A percentile compares a stretch with the other conserved stretches of the same genome.
Evolutionary conservation across 2,113 vertebrate species (phyloP).

Genomic region (Lontra canadensis): DNA sequence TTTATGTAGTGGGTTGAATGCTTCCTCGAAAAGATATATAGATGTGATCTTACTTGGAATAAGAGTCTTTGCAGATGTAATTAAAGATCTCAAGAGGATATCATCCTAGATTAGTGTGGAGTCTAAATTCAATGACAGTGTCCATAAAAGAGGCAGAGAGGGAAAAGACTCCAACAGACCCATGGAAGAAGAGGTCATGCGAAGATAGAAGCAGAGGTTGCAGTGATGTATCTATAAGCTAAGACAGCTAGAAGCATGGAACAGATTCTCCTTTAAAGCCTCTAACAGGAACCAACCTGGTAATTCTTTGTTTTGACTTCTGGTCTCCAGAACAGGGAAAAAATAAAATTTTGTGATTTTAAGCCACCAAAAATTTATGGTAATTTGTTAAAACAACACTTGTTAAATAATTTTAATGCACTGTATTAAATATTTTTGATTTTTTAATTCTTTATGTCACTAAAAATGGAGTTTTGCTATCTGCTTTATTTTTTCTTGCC

Average conservation of each 20-base stretch:
- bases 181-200: neutral
- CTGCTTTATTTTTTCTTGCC: neutral
- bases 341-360: neutral
- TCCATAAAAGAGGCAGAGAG: neutral
- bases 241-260: neutral
- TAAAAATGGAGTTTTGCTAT: neutral
- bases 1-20: neutral
- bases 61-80: neutral
- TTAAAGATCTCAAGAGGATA: neutral
- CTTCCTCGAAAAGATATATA: neutral
- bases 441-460: neutral
- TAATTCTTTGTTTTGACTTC: neutral
- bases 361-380: neutral
- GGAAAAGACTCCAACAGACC: neutral
- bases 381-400: neutral
- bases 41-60: neutral
- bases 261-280: neutral
- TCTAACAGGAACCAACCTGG: neutral
- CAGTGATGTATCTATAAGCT: neutral
- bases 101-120: neutral
- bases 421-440: constrained; percentile 7
- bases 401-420: constrained; percentile 21
- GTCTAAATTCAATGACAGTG: neutral
- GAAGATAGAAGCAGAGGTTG: neutral
- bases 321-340: neutral